A percentile compares a stretch with the other conserved stretches of the same genome.
Conservation (phyloP, 2,888 invertebrate species). For the Lampropteryx suffumata region DNA sequence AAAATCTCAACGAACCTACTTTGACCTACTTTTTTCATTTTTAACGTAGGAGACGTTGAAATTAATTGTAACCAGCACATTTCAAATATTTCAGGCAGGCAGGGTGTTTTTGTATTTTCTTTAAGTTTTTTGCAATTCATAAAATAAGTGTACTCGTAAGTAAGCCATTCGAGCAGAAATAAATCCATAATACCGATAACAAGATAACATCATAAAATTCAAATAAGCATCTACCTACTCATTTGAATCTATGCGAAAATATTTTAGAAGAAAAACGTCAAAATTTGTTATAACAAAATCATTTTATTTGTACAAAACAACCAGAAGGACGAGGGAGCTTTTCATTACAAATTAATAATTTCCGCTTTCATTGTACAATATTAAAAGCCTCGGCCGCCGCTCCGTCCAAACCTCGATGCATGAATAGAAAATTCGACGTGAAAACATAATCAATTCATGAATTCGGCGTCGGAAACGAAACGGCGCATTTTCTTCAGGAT, state of each 20-base stretch:
- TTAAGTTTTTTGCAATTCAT: too few species aligned
- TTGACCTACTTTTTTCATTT: slow-evolving; percentile 53
- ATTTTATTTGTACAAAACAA: background rate
- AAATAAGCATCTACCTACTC: background rate
- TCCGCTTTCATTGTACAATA: slow-evolving; percentile 21
- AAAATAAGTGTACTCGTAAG: too few species aligned
- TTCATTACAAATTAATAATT: slow-evolving; percentile 22
- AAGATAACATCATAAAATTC: too few species aligned
- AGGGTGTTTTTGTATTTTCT: too few species aligned
- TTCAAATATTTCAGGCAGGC: too few species aligned
- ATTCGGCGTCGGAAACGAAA: slow-evolving; percentile 3
- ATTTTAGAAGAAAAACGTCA: background rate
- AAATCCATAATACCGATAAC: too few species aligned
- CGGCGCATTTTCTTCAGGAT: background rate
- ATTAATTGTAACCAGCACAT: too few species aligned
- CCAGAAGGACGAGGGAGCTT: slow-evolving; percentile 9
- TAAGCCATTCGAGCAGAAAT: too few species aligned
- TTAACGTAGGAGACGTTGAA: too few species aligned
- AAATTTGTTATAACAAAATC: slow-evolving; percentile 3
- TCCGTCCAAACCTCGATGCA: slow-evolving; percentile 9
- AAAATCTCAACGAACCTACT: slow-evolving; percentile 57
- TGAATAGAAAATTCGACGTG: slow-evolving; percentile 10
- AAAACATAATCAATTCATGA: slow-evolving; percentile 17
- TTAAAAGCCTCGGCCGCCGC: slow-evolving; percentile 8
- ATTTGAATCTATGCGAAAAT: background rate